These are phyloP conservation scores for Colaptes auratus DNA, from an alignment of 2,113 vertebrate genomes.

Conservation along the genomic window DNA sequence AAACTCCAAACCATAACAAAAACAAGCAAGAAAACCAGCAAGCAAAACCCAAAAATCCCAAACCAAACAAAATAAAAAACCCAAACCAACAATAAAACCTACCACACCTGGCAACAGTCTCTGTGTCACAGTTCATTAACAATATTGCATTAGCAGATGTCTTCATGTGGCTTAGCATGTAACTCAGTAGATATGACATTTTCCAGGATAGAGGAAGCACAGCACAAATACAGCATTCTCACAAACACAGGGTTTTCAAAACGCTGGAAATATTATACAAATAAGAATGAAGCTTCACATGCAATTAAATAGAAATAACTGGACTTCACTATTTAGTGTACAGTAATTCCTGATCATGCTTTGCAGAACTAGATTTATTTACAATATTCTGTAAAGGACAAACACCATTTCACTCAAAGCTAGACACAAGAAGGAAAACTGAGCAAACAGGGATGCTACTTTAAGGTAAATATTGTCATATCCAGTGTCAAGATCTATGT, in stretches of 20 bases:
- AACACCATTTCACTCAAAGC: background rate
- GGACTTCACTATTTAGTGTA: background rate
- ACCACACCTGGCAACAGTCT: background rate
- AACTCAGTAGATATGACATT: background rate
- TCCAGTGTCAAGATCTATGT: background rate
- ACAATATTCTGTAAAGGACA: background rate
- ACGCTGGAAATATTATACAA: background rate
- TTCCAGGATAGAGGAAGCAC: background rate
- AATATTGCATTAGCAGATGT: background rate
- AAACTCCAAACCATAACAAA: background rate
- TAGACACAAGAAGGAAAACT: background rate
- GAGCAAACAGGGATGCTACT: background rate
- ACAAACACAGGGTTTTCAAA: constrained; percentile 3
- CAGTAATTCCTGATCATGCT: background rate
- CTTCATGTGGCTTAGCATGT: background rate
- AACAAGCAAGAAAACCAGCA: background rate
- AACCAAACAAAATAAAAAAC: background rate
- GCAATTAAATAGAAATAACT: constrained; percentile 14
- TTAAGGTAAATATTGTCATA: background rate
- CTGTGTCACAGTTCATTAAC: background rate
- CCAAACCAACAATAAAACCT: background rate
- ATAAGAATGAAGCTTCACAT: background rate
- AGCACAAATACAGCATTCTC: background rate
- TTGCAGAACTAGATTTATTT: constrained; percentile 18
- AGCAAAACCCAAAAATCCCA: background rate